These are phyloP conservation scores for Drosophila sechellia DNA, from an alignment of 1,140 invertebrate genomes.

Conservation along the genomic window DNA sequence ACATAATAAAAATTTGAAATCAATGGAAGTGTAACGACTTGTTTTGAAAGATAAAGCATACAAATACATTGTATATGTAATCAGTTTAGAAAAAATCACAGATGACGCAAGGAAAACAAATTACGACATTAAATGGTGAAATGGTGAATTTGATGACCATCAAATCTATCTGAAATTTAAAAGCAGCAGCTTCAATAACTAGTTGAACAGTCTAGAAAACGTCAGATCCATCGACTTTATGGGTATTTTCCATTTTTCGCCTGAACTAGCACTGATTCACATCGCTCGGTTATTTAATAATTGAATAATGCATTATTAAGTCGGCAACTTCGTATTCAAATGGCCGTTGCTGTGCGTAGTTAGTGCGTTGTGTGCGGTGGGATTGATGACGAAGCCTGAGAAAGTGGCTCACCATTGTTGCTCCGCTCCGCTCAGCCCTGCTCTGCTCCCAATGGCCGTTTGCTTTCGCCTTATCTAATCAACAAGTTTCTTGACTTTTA, in stretches of 20 bases:
- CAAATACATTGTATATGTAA: neutral
- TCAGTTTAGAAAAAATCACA: neutral
- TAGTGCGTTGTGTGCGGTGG: slow-evolving; percentile 3
- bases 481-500: slow-evolving; percentile 73
- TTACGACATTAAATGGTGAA: neutral
- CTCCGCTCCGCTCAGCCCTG: slow-evolving; percentile 7
- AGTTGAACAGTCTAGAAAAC: neutral
- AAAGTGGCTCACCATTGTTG: slow-evolving; percentile 50
- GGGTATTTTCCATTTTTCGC: neutral
- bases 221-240: neutral
- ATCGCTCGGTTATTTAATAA: slow-evolving; percentile 21
- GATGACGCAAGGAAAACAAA: neutral
- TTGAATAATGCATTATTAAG: slow-evolving; percentile 6
- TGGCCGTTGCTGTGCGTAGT: slow-evolving; percentile 25
- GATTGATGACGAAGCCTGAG: slow-evolving; percentile 54
- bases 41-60: neutral
- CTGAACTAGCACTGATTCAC: neutral
- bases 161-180: neutral
- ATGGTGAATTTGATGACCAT: no score
- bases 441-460: slow-evolving; percentile 30
- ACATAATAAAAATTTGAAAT: slow-evolving; percentile 9
- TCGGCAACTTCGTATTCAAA: slow-evolving; percentile 16
- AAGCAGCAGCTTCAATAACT: neutral
- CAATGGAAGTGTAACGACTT: slow-evolving; percentile 3
- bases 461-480: slow-evolving; percentile 71